These are phyloP conservation scores for Papilio polyxenes DNA, from an alignment of 1,140 invertebrate genomes.

Conservation along the genomic window DNA sequence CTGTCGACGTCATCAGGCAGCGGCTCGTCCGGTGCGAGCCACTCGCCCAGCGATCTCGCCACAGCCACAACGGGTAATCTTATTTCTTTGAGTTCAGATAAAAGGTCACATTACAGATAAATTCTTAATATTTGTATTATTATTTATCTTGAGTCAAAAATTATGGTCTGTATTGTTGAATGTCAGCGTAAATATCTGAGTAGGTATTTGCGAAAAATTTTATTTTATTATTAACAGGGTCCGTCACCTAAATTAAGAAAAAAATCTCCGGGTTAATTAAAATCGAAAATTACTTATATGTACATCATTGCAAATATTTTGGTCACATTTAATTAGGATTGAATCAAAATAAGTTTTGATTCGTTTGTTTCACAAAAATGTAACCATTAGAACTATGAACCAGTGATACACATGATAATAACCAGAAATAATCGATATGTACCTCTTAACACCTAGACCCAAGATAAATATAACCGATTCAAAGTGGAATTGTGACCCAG, in stretches of 20 bases:
- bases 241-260: neutral
- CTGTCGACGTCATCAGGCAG: constrained; percentile 65
- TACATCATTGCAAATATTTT: neutral
- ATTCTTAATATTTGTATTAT: neutral
- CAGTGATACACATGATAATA: neutral
- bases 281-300: no score
- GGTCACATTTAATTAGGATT: neutral
- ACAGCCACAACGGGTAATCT: constrained; percentile 55
- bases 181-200: no score
- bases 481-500: constrained; percentile 28
- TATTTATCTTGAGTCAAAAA: neutral
- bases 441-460: constrained; percentile 26
- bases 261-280: neutral
- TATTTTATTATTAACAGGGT: neutral
- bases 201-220: neutral
- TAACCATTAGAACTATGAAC: neutral
- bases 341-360: no score
- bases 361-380: neutral
- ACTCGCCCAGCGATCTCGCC: constrained; percentile 67
- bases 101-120: neutral
- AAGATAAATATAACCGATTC: constrained; percentile 19
- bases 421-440: constrained; percentile 31
- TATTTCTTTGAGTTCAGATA: neutral
- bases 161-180: neutral
- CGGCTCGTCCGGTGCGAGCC: constrained; percentile 68